phyloP scores from a whole-genome alignment of 1,140 invertebrate genomes.

The Heliconius himera region DNA sequence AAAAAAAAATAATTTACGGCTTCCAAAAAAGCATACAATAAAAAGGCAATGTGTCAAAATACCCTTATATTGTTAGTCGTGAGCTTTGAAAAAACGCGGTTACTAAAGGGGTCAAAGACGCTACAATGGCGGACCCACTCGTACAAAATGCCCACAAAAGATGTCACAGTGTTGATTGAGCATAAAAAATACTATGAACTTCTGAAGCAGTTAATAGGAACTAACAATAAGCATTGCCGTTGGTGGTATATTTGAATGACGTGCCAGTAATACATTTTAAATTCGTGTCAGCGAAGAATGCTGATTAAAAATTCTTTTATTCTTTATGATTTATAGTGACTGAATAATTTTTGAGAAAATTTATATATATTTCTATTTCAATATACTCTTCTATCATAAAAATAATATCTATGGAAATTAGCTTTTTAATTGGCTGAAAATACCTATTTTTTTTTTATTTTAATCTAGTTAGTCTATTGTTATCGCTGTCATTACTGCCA shows the following conservation, averaged over 20 bases:
- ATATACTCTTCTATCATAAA: background rate
- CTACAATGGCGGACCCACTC: constrained; percentile 49
- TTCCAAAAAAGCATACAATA: constrained; percentile 70
- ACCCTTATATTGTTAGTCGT: constrained; percentile 62
- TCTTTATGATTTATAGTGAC: constrained; percentile 24
- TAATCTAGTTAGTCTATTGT: constrained; percentile 42
- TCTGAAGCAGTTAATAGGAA: constrained; percentile 74
- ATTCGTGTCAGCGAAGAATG: constrained; percentile 54
- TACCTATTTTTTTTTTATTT: background rate
- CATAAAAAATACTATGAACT: constrained; percentile 77
- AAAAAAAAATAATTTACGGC: constrained; percentile 64
- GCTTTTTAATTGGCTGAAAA: background rate
- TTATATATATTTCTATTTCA: background rate
- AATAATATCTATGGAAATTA: background rate
- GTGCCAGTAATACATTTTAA: constrained; percentile 63
- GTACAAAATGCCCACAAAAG: constrained; percentile 50
- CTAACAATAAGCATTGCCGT: constrained; percentile 55
- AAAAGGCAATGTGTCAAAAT: constrained; percentile 75
- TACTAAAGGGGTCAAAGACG: constrained; percentile 49
- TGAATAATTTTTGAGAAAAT: background rate
- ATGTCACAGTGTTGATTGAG: constrained; percentile 56
- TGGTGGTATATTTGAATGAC: constrained; percentile 60
- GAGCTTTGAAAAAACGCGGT: constrained; percentile 52
- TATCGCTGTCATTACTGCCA: constrained; percentile 47
- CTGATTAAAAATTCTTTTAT: constrained; percentile 40